These are phyloP conservation scores for Hydrotaea diabolus DNA, from an alignment of 2,888 invertebrate genomes.

Conservation along the genomic window DNA sequence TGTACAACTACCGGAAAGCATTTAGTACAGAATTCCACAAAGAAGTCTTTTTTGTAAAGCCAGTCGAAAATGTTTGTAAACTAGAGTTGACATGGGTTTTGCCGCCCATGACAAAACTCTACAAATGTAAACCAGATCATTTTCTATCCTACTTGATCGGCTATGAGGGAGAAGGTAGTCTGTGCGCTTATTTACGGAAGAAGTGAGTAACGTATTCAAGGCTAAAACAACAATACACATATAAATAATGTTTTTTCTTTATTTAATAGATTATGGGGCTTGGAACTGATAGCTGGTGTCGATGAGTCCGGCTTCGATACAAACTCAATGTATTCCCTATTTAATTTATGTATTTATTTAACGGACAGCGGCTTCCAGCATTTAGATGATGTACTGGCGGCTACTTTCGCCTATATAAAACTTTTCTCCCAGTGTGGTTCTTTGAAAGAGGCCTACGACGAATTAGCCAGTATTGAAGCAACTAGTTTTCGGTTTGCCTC, in stretches of 20 bases:
- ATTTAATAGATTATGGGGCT: slow-evolving; percentile 86
- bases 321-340: slow-evolving; percentile 89
- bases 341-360: slow-evolving; percentile 87
- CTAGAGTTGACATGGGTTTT: slow-evolving; percentile 81
- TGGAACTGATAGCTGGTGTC: slow-evolving; percentile 87
- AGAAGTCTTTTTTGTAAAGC: slow-evolving; percentile 86
- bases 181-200: slow-evolving; percentile 88
- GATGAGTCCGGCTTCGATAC: slow-evolving; percentile 89
- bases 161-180: slow-evolving; percentile 92
- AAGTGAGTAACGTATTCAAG: slow-evolving; percentile 81
- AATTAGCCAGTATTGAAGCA: slow-evolving; percentile 87
- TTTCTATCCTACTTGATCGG: slow-evolving; percentile 91
- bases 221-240: neutral
- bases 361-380: slow-evolving; percentile 89
- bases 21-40: slow-evolving; percentile 77
- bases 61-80: slow-evolving; percentile 87
- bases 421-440: slow-evolving; percentile 82
- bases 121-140: slow-evolving; percentile 82
- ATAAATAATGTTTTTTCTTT: slow-evolving; percentile 5
- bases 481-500: slow-evolving; percentile 87
- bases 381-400: slow-evolving; percentile 87
- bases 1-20: slow-evolving; percentile 77
- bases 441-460: slow-evolving; percentile 79
- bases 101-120: slow-evolving; percentile 75
- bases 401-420: slow-evolving; percentile 90